Evolutionary conservation across 2,113 vertebrate species (phyloP).

Genomic region (Gulo gulo): DNA sequence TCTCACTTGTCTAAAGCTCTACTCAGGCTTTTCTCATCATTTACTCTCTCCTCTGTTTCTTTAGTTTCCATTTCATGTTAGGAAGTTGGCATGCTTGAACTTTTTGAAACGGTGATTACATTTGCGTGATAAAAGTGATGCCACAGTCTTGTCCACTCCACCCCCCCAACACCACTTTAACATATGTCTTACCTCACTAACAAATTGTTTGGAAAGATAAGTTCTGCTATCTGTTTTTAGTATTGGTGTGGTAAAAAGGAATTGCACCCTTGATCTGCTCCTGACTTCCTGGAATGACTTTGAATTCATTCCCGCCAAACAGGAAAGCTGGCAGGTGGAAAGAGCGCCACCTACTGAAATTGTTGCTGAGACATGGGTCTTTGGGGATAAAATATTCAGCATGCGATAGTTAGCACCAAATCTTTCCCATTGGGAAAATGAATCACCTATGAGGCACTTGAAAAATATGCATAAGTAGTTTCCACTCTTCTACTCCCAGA

Average conservation of each 20-base stretch:
- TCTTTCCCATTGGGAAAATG: neutral
- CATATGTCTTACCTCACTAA: neutral
- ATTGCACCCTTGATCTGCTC: neutral
- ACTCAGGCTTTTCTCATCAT: neutral
- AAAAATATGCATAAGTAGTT: neutral
- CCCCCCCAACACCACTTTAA: neutral
- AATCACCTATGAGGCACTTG: neutral
- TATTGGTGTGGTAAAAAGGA: neutral
- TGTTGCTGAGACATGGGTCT: neutral
- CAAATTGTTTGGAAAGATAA: neutral
- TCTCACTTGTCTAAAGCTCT: neutral
- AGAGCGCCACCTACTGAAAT: conserved; percentile 63
- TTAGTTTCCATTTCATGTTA: neutral
- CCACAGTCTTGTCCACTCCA: neutral
- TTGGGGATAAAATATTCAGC: neutral
- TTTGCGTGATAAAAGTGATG: neutral
- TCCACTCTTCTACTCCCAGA: neutral
- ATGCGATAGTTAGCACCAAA: neutral
- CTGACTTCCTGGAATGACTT: neutral
- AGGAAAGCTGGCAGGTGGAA: neutral
- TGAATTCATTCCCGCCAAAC: neutral
- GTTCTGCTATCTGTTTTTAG: neutral
- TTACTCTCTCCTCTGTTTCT: neutral
- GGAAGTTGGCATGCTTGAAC: neutral
- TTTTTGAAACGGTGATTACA: neutral